These are phyloP conservation scores for Discoglossus pictus DNA, from an alignment of 2,797 vertebrate species.

Conservation along the genomic window DNA sequence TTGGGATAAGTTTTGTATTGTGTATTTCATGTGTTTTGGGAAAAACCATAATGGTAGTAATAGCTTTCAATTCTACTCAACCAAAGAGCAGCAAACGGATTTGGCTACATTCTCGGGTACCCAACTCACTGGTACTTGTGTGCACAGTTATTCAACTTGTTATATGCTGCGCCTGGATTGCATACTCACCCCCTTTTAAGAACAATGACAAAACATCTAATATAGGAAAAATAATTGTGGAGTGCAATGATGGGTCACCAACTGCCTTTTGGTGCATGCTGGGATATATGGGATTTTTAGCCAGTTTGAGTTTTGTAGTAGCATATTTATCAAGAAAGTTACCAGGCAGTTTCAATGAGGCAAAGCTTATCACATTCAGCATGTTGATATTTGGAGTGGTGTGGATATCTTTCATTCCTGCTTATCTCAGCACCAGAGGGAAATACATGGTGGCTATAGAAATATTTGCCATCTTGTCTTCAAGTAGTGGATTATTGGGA, in stretches of 20 bases:
- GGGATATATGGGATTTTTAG: constrained; percentile 28
- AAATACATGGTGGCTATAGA: constrained; percentile 10
- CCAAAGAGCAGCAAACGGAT: constrained; percentile 14
- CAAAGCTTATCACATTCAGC: constrained; percentile 7
- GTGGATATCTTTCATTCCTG: constrained; percentile 9
- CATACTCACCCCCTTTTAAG: constrained; percentile 12
- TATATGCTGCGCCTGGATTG: constrained; percentile 21
- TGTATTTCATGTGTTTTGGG: constrained; percentile 64
- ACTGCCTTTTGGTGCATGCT: constrained; percentile 12
- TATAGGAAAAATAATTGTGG: not conserved
- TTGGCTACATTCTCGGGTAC: constrained; percentile 7
- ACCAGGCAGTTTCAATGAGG: constrained; percentile 25
- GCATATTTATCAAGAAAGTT: constrained; percentile 30
- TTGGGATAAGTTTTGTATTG: constrained; percentile 63
- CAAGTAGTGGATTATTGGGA: constrained; percentile 3
- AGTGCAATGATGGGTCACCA: constrained; percentile 14
- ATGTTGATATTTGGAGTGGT: constrained; percentile 12
- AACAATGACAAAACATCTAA: constrained; percentile 2
- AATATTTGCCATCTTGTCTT: constrained; percentile 14
- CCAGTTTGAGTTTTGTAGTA: constrained; percentile 6
- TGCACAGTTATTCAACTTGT: constrained; percentile 17
- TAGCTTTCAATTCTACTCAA: constrained; percentile 38
- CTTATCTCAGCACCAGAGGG: constrained; percentile 14
- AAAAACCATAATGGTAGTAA: constrained; percentile 62
- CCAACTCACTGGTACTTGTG: not conserved